phyloP scores from a whole-genome alignment of 2,113 vertebrate genomes.

The Globicephala melas region DNA sequence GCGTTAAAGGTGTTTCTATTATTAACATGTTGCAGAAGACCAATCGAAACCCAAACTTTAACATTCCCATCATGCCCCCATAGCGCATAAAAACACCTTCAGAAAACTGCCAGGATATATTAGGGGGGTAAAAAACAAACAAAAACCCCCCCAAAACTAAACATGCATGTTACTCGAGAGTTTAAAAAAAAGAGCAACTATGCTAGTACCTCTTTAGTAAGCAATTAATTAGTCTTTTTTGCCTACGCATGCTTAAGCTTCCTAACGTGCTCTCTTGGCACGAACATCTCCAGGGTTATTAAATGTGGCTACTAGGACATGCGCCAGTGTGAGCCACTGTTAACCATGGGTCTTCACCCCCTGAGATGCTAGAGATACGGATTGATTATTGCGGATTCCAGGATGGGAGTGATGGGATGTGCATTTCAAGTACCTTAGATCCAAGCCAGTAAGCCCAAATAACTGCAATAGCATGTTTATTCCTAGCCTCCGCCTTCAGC shows the following conservation, averaged over 20 bases:
- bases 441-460: constrained; percentile 99
- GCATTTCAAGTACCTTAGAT: constrained; percentile 94
- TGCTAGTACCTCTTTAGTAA: constrained; percentile 74
- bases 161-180: constrained; percentile 64
- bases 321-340: constrained; percentile 63
- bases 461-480: constrained; percentile 97
- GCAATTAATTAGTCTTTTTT: constrained; percentile 54
- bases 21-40: background rate
- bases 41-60: background rate
- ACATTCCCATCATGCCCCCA: constrained; percentile 39
- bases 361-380: constrained; percentile 39
- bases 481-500: constrained; percentile 96
- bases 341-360: constrained; percentile 60
- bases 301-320: constrained; percentile 63
- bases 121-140: no score
- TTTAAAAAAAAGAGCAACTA: constrained; percentile 42
- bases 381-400: constrained; percentile 55
- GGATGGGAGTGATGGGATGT: constrained; percentile 77
- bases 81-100: background rate
- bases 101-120: background rate
- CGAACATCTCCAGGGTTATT: background rate
- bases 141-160: background rate
- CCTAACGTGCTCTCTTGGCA: constrained; percentile 24
- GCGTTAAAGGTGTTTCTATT: background rate
- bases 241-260: constrained; percentile 67